Evolutionary conservation across 2,797 vertebrate species (phyloP), one percentile per base, ranked within the genome.

Genomic region (Phylloscopus collybita): DNA sequence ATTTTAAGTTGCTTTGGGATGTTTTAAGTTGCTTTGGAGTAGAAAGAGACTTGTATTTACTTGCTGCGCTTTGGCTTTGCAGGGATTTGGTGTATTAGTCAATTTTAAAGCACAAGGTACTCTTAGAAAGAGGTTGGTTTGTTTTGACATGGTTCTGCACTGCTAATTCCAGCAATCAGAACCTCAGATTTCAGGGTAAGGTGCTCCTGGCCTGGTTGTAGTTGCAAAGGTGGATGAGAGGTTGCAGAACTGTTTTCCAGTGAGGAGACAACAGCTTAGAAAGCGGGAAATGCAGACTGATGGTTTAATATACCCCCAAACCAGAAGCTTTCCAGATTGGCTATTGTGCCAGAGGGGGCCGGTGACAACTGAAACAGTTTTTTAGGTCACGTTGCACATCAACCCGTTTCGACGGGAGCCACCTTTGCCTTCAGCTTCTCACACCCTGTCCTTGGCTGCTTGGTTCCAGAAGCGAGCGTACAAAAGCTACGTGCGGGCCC

Each of bases 401-500:
- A 22, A 0, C 27, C 53, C 76, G 0, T 80, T 73, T 61, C 50
- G 73, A 3, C 18, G 7, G 61, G 69, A 86, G 18, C 53, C 47
- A 42, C 49, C 29, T 89, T 66, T 83, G 50, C 75, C 60, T 73
- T 65, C 57, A 16, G 26, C 67, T 42, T 51, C 79, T 82, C 40
- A 45, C 40, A 2, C 21, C 12, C 14, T 47, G 44, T 83, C 47
- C 82, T 93, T 82, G 47, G 72, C 11, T 88, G 50, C 85, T 93
- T 86, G 65, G 49, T 98, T 98, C 75, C 98, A 99, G 99, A 99
- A 99, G 98, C 98, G 99, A 90, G 99, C 99, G 4, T 99, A 99
- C 97, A 99, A 99, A 97, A 99, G 99, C 96, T 99, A 99, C 13
- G 98, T 99, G 91, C 99, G 99, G 95, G 99, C 99, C 14, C 96